Conservation (phyloP, 2,113 vertebrate species). For the Casuarius casuarius region DNA sequence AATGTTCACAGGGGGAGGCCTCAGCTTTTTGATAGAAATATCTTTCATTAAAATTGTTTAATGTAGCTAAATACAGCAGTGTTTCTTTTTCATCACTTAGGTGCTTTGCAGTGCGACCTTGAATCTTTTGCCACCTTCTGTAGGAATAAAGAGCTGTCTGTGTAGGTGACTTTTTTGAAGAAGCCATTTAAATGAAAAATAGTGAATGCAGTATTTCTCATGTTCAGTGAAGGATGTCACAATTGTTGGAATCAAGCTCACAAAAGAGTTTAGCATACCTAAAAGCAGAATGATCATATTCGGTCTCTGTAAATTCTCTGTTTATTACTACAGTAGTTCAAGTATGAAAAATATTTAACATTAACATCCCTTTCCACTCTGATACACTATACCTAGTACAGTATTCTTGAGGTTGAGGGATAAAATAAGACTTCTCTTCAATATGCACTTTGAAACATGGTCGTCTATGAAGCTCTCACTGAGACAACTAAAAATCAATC, state of each 20-base stretch:
- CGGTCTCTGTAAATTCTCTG: neutral
- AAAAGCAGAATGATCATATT: neutral
- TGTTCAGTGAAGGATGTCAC: rapidly evolving
- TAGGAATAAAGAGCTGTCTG: neutral
- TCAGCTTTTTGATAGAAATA: neutral
- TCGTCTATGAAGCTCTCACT: neutral
- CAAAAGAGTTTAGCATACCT: neutral
- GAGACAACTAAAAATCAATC: neutral
- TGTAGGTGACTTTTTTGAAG: neutral
- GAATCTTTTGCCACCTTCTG: neutral
- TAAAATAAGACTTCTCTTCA: neutral
- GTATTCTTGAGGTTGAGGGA: neutral
- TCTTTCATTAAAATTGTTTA: neutral
- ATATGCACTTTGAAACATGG: neutral
- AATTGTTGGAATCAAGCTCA: neutral
- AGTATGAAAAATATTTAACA: neutral
- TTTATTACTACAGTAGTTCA: neutral
- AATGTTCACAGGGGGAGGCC: neutral
- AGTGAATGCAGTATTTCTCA: neutral
- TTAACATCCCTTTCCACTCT: neutral
- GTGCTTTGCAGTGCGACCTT: neutral
- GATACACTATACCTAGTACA: neutral
- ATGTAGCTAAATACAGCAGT: neutral
- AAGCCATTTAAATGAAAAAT: neutral
- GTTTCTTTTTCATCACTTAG: neutral